Conservation (phyloP, 1,140 invertebrate species). For the Tribolium madens region DNA sequence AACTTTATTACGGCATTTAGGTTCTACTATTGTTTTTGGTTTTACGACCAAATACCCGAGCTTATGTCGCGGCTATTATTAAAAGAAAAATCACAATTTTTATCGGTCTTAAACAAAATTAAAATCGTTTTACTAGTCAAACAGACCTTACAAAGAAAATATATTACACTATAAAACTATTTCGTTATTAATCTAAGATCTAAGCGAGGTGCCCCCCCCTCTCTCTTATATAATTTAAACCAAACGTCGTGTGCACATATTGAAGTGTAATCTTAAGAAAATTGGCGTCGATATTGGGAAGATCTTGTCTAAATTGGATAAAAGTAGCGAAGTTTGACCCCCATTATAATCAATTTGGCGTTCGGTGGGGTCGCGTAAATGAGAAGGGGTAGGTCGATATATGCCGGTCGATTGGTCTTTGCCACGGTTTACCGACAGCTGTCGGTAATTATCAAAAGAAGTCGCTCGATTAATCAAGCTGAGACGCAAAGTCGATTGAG, state of each 20-base stretch:
- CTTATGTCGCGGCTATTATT: too few relatives aligned
- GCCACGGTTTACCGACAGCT: constrained; percentile 30
- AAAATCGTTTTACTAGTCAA: too few relatives aligned
- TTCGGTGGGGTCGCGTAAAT: constrained; percentile 9
- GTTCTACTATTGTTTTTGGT: background rate
- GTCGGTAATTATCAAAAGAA: constrained; percentile 37
- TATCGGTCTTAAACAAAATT: too few relatives aligned
- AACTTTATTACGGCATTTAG: background rate
- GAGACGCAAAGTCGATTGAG: constrained; percentile 17
- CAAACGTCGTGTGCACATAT: background rate
- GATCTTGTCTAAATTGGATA: background rate
- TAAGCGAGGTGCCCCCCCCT: too few relatives aligned
- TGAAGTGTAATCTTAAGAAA: background rate
- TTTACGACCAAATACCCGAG: too few relatives aligned
- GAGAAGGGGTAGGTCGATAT: constrained; percentile 17
- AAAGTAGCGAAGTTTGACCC: background rate
- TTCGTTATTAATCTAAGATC: too few relatives aligned
- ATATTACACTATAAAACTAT: background rate
- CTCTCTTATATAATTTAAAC: background rate
- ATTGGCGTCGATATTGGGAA: background rate
- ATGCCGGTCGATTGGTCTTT: constrained; percentile 28
- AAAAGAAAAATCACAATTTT: too few relatives aligned
- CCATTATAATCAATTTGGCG: constrained; percentile 12
- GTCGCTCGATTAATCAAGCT: constrained; percentile 27
- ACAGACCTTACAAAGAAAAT: too few relatives aligned